Evolutionary conservation across 1,140 invertebrate genomes (phyloP).

Genomic region (Melitaea cinxia): DNA sequence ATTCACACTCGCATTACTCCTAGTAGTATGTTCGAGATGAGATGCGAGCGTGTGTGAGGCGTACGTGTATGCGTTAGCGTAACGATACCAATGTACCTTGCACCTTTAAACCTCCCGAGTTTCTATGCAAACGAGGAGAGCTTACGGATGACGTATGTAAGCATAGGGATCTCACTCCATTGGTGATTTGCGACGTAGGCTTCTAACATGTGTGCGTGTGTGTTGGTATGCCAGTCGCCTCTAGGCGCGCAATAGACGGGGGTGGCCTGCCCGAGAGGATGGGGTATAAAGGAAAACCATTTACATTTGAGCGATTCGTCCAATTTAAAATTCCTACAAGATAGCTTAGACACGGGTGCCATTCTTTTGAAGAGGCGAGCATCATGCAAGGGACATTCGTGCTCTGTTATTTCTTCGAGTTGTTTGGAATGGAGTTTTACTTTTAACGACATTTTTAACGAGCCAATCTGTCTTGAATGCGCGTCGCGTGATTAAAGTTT

Average conservation of each 20-base stretch:
- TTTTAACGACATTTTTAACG: constrained; percentile 57
- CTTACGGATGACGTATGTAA: constrained; percentile 65
- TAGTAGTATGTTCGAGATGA: constrained; percentile 73
- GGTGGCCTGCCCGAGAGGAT: constrained; percentile 72
- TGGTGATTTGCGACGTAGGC: constrained; percentile 74
- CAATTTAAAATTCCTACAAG: constrained; percentile 83
- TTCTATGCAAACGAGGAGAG: constrained; percentile 59
- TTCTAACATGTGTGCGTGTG: constrained; percentile 64
- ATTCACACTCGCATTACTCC: constrained; percentile 79
- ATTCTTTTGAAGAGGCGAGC: constrained; percentile 78
- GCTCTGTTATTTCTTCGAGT: constrained; percentile 47
- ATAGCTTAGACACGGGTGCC: constrained; percentile 81
- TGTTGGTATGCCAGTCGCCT: constrained; percentile 80
- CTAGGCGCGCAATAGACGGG: constrained; percentile 77
- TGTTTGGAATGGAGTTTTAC: constrained; percentile 50
- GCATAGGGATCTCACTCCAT: constrained; percentile 57
- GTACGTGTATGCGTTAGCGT: constrained; percentile 62
- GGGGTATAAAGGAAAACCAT: constrained; percentile 83
- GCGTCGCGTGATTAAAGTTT: constrained; percentile 19
- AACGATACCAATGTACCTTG: constrained; percentile 63
- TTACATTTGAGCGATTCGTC: constrained; percentile 83
- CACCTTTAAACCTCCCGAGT: constrained; percentile 43
- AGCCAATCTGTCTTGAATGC: constrained; percentile 24
- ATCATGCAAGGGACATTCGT: constrained; percentile 66
- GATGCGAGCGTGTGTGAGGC: constrained; percentile 64